Base-by-base conservation (phyloP, 92 coral and sea anemone species). In the Phenganax stokvisi region DNA sequence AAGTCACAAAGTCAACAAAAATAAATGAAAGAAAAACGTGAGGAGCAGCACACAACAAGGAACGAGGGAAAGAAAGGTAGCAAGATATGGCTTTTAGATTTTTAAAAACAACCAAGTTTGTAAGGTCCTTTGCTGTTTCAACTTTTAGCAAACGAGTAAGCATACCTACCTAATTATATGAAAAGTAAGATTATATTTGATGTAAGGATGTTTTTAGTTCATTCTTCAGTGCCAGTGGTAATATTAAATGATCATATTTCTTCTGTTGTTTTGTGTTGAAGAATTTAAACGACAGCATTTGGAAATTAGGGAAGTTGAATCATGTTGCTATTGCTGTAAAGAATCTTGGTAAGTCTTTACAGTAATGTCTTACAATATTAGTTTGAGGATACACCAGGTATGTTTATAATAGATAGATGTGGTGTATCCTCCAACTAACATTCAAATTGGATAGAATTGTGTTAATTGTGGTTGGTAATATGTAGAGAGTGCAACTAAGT, bases 261-360 rank as follows among this genome's bases (percentile, higher is more conserved):
- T 20, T 71, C 7, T 31, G 8, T 71, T 71, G 75, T 73, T 73
- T 73, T 73, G 54, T 51, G 44, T 8, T 30, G 60, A 37, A 92
- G 97, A 87, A 85, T 81, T 51, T 70, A 28, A 81, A 85, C 83
- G 89, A 88, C 54, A 89, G 86, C 83, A 63, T 93, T 44, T 93
- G 98, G 98, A 89, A 87, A 27, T 79, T 93, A 65, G 98, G 98
- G 8, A 93, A 85, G 85, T 87, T 93, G 57, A 93, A 93, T 86
- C 98, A 93, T 87, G 98, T 93, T 72, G 98, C 98, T 57, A 93
- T 93, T 89, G 98, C 98, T 25, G 97, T 93, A 37, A 96, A 93
- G 20, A 93, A 91, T 85, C 80, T 93, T 70, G 97, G 98, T 93
- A 87, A 30, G 54, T 55, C 28, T 13, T 69, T 17, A 53, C 29